Evolutionary conservation across 2,797 vertebrate genomes (phyloP).

Genomic region (Aphelocoma californica): DNA sequence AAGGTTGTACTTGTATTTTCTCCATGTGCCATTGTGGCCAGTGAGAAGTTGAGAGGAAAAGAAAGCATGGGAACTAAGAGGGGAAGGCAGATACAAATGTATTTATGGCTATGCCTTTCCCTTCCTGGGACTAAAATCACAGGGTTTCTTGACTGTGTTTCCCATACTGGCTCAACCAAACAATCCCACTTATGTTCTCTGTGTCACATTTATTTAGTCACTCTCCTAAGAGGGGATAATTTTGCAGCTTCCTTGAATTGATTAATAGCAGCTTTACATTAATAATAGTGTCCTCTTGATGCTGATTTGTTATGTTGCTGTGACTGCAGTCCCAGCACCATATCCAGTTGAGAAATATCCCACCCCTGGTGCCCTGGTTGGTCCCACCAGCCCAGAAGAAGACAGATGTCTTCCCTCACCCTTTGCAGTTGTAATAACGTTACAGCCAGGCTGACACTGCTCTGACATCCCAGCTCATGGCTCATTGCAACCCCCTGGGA

Average conservation of each 20-base stretch:
- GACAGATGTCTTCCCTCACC: background rate
- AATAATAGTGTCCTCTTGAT: background rate
- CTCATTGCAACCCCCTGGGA: background rate
- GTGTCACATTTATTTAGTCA: background rate
- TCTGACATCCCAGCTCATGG: background rate
- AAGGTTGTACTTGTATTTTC: background rate
- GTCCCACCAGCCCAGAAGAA: background rate
- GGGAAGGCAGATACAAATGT: background rate
- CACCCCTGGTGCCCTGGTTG: background rate
- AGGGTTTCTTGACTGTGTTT: background rate
- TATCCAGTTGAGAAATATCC: accelerated
- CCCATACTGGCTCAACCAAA: background rate
- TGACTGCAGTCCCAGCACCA: background rate
- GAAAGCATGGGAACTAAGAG: background rate
- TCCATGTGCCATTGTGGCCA: background rate
- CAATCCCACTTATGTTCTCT: background rate
- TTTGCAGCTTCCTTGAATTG: background rate
- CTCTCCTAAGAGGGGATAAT: background rate
- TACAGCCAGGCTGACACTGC: background rate
- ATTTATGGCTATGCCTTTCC: background rate
- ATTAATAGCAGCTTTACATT: slow-evolving; percentile 16
- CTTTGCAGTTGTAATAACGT: background rate
- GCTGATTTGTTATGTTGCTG: background rate
- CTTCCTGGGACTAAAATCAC: background rate
- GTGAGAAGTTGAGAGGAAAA: background rate